Conservation (phyloP, 2,888 invertebrate species). For the Campoplex nolae region DNA sequence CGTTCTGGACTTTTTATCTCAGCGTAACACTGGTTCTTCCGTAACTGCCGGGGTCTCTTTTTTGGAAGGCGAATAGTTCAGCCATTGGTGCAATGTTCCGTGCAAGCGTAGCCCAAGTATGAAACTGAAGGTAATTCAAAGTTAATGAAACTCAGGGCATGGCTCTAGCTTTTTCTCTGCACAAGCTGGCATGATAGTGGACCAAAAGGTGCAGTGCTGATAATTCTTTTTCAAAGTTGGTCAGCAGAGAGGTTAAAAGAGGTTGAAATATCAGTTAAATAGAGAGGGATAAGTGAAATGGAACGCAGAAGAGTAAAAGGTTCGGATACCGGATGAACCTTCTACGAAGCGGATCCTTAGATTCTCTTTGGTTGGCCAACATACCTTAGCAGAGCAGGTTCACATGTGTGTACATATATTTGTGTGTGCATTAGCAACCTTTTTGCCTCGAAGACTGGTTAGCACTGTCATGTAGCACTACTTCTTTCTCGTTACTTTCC, state of each 20-base stretch:
- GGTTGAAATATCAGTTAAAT: constrained; percentile 32
- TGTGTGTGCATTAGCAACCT: constrained; percentile 44
- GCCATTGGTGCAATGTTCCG: constrained; percentile 14
- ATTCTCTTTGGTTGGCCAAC: constrained; percentile 58
- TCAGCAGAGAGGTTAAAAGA: not conserved
- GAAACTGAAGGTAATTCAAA: constrained; percentile 76
- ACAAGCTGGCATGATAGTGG: constrained; percentile 38
- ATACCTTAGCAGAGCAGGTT: constrained; percentile 43
- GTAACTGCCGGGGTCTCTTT: constrained; percentile 16
- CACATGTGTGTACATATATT: not conserved
- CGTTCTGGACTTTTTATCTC: constrained; percentile 1
- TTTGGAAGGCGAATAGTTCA: constrained; percentile 26
- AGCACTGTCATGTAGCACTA: constrained; percentile 68
- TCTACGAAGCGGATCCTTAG: constrained; percentile 37
- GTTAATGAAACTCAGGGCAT: constrained; percentile 78
- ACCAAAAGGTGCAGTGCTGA: constrained; percentile 32
- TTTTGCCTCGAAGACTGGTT: constrained; percentile 73
- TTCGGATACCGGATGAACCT: constrained; percentile 23
- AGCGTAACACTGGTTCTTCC: not conserved
- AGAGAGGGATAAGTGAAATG: not conserved
- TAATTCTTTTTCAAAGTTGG: constrained; percentile 5
- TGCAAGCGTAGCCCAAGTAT: constrained; percentile 45
- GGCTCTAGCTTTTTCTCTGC: constrained; percentile 75
- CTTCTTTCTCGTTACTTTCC: constrained; percentile 66
- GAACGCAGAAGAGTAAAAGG: constrained; percentile 46